These are phyloP conservation scores for Oasisia sp. DNA, from an alignment of 2,888 invertebrate species.

Conservation along the genomic window DNA sequence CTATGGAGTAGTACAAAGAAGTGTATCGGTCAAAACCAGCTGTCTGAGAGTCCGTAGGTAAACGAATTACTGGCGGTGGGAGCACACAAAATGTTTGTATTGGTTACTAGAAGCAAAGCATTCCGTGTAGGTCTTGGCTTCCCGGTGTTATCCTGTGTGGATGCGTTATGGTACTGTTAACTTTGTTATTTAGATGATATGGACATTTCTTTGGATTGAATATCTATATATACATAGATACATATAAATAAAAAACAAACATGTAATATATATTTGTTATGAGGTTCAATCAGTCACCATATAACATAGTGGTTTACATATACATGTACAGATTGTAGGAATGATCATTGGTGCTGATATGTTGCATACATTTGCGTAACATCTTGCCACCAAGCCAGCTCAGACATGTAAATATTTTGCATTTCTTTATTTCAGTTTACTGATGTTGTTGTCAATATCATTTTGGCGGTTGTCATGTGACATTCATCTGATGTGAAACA, in stretches of 20 bases:
- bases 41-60: background rate
- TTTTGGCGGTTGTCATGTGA: background rate
- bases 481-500: conserved; percentile 7
- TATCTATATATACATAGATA: background rate
- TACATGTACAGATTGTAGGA: background rate
- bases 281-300: background rate
- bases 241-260: no score
- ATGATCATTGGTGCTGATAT: background rate
- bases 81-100: background rate
- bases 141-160: background rate
- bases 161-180: background rate
- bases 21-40: background rate
- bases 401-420: background rate
- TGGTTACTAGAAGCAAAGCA: background rate
- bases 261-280: background rate
- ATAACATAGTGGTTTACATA: background rate
- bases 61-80: background rate
- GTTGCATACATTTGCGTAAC: background rate
- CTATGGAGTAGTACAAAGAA: background rate
- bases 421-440: background rate
- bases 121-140: background rate
- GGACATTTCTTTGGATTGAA: background rate
- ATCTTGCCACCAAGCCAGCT: background rate
- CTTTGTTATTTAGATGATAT: background rate
- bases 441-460: background rate